These are phyloP conservation scores for Argynnis bischoffii DNA, from an alignment of 2,888 invertebrate genomes.

Conservation along the genomic window DNA sequence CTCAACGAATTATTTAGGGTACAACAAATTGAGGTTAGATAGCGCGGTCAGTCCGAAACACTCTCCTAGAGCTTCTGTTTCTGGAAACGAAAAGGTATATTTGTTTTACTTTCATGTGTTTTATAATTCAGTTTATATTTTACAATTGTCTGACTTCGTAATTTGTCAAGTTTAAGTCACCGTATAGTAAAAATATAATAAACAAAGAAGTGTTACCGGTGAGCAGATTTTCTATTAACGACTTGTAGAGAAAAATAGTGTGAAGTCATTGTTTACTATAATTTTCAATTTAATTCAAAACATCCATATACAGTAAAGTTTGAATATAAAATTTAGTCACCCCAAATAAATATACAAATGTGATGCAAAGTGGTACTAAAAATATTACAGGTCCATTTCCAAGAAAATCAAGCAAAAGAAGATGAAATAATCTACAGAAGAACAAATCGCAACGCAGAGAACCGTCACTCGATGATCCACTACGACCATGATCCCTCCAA, in stretches of 20 bases:
- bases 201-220: too few relatives aligned
- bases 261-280: too few relatives aligned
- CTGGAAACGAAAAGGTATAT: conserved; percentile 64
- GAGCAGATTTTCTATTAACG: too few relatives aligned
- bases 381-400: conserved; percentile 68
- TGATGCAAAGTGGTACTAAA: neutral
- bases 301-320: too few relatives aligned
- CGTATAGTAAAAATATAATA: neutral
- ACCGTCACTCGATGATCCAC: conserved; percentile 79
- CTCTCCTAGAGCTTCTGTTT: conserved; percentile 59
- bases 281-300: too few relatives aligned
- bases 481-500: conserved; percentile 73
- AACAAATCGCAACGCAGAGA: conserved; percentile 67
- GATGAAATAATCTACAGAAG: conserved; percentile 71
- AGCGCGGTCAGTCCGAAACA: conserved; percentile 78
- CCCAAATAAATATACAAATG: too few relatives aligned
- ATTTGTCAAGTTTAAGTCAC: neutral
- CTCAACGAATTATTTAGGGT: conserved; percentile 64
- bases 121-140: neutral
- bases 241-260: too few relatives aligned
- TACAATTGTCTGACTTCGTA: neutral
- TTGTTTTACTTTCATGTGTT: neutral
- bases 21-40: conserved; percentile 75
- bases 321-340: too few relatives aligned
- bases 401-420: conserved; percentile 64